phyloP scores from a whole-genome alignment of 2,797 vertebrate genomes.

The Alcedo atthis region DNA sequence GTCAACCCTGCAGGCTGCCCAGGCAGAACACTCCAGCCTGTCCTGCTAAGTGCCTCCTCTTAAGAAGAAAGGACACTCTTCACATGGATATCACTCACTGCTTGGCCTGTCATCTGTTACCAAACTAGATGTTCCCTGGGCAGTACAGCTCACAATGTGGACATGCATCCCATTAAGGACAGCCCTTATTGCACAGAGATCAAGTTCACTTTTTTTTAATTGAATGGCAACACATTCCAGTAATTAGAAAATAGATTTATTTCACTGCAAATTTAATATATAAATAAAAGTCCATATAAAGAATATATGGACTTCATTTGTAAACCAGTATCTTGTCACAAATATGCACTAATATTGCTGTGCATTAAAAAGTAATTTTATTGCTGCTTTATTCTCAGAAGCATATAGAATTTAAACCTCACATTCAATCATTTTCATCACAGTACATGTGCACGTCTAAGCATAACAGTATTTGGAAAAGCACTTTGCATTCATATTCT shows the following conservation, averaged over 20 bases:
- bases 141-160: not conserved
- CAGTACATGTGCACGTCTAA: not conserved
- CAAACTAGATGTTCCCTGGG: not conserved
- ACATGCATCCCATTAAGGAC: not conserved
- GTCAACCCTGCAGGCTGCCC: not conserved
- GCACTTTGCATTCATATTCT: not conserved
- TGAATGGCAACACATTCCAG: not conserved
- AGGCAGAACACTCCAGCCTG: not conserved
- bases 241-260: not conserved
- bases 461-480: not conserved
- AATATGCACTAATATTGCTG: accelerated
- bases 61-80: not conserved
- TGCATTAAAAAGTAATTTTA: not conserved
- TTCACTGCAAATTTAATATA: not conserved
- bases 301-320: not conserved
- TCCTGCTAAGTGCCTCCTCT: not conserved
- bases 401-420: not conserved
- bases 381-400: not conserved
- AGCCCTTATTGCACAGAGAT: not conserved
- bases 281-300: too few species aligned
- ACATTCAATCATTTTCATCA: not conserved
- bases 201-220: not conserved
- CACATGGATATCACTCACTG: not conserved
- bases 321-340: not conserved
- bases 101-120: not conserved